These are phyloP conservation scores for Synergus laeviventris DNA, from an alignment of 2,888 invertebrate species.

Conservation along the genomic window DNA sequence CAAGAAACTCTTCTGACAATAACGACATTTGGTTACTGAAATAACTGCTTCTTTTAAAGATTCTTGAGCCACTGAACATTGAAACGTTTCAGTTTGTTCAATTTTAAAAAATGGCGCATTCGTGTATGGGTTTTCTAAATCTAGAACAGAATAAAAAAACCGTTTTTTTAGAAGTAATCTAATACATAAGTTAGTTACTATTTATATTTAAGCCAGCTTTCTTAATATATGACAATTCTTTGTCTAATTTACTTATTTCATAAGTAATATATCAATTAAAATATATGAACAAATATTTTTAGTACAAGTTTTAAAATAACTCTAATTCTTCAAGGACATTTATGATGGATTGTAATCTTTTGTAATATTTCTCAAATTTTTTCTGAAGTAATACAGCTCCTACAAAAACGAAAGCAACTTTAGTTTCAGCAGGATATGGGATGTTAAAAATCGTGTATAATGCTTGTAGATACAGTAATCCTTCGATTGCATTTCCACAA, in stretches of 20 bases:
- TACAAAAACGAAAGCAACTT: constrained; percentile 3
- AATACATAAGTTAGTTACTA: too few relatives aligned
- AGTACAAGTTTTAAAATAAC: not conserved
- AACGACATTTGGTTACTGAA: not conserved
- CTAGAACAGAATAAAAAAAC: not conserved
- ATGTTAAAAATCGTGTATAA: constrained; percentile 2
- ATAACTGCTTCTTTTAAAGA: not conserved
- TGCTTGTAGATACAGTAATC: constrained; percentile 13
- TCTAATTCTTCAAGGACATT: constrained; percentile 9
- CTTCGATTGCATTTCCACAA: constrained; percentile 1
- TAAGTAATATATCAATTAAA: not conserved
- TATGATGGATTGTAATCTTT: constrained; percentile 1
- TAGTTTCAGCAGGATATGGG: not conserved
- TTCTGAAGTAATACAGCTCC: constrained; percentile 16
- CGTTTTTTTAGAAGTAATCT: too few relatives aligned
- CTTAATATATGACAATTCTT: not conserved
- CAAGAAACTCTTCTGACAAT: not conserved
- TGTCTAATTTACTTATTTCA: not conserved
- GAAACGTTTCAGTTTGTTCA: not conserved
- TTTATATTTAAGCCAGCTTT: too few relatives aligned
- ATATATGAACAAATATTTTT: too few relatives aligned
- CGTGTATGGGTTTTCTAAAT: not conserved
- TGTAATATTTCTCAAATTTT: constrained; percentile 16
- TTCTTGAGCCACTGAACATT: not conserved
- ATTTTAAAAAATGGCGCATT: not conserved